Base-by-base conservation (phyloP, 30 jellyfish, hydroid and myxozoan species). In the Aurelia sp. region DNA sequence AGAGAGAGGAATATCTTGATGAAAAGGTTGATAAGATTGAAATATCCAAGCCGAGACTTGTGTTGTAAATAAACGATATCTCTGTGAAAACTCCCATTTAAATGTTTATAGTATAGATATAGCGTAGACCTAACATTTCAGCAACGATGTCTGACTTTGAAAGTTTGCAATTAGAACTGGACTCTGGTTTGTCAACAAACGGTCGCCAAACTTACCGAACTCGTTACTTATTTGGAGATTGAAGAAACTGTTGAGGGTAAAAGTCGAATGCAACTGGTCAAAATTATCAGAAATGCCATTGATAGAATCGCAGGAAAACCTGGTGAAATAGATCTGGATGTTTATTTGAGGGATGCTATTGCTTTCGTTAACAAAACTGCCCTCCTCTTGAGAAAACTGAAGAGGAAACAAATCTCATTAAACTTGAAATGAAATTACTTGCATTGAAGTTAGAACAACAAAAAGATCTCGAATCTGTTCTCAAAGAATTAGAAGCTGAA, bases 401-500 rank as follows among this genome's bases (percentile, higher is more conserved):
- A 6, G 53, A 66, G 67, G 67, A 58, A 58, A 58, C 23, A 58
- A 58, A 58, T 48, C 47, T 65, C 16, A 31, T 57, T 48, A 65
- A 65, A 20, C 52, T 65, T 12, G 76, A 65, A 65, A 65, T 20
- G 52, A 22, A 65, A 31, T 65, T 65, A 65, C 76, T 65, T 10
- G 76, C 47, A 4, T 16, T 65, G 76, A 65, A 58, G 12, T 58
- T 58, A 58, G 67, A 58, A 11, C 67, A 58, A 58, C 67, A 58
- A 58, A 58, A 58, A 70, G 64, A 41, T 31, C 81, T 70, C 23
- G 81, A 70, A 31, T 31, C 62, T 44, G 81, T 70, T 31, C 62
- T 70, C 64, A 70, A 70, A 70, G 81, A 35, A 35, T 41, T 70
- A 70, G 81, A 70, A 70, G 81, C 11, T 35, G 64, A 70, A 70